A percentile compares a stretch with the other conserved stretches of the same genome.
Conservation (phyloP, 2,113 vertebrate genomes). For the Perccottus glenii region DNA sequence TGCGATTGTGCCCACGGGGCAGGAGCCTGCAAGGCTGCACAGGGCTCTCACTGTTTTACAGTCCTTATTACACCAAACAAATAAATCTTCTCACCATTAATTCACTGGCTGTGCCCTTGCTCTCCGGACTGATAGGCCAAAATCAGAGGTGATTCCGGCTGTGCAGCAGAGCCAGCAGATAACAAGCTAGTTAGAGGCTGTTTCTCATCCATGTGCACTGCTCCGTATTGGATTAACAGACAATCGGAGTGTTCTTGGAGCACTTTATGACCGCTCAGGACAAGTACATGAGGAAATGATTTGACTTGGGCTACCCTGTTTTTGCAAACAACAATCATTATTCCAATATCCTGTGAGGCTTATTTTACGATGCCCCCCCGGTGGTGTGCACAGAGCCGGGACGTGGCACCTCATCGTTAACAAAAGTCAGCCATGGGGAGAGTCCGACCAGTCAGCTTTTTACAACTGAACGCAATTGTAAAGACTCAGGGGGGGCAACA, state of each 20-base stretch:
- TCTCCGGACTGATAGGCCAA: slow-evolving; percentile 71
- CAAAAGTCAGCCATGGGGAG: slow-evolving; percentile 50
- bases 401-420: slow-evolving; percentile 50
- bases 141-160: slow-evolving; percentile 70
- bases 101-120: slow-evolving; percentile 71
- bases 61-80: slow-evolving; percentile 86
- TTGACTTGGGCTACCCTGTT: slow-evolving; percentile 63
- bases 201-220: slow-evolving; percentile 45
- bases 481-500: slow-evolving; percentile 52
- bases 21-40: slow-evolving; percentile 77
- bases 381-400: slow-evolving; percentile 36
- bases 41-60: slow-evolving; percentile 85
- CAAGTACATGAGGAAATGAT: slow-evolving; percentile 73
- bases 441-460: slow-evolving; percentile 51
- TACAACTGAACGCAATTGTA: slow-evolving; percentile 56
- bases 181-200: slow-evolving; percentile 60
- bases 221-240: slow-evolving; percentile 71
- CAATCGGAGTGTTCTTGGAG: slow-evolving; percentile 65
- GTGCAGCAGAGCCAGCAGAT: slow-evolving; percentile 52
- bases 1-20: slow-evolving; percentile 86
- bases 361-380: slow-evolving; percentile 61
- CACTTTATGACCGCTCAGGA: slow-evolving; percentile 66
- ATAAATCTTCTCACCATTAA: slow-evolving; percentile 86
- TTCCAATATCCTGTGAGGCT: slow-evolving; percentile 71
- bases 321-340: slow-evolving; percentile 67